These are phyloP conservation scores for Macrosoma leucophasiata DNA, from an alignment of 2,888 invertebrate genomes.

Conservation along the genomic window DNA sequence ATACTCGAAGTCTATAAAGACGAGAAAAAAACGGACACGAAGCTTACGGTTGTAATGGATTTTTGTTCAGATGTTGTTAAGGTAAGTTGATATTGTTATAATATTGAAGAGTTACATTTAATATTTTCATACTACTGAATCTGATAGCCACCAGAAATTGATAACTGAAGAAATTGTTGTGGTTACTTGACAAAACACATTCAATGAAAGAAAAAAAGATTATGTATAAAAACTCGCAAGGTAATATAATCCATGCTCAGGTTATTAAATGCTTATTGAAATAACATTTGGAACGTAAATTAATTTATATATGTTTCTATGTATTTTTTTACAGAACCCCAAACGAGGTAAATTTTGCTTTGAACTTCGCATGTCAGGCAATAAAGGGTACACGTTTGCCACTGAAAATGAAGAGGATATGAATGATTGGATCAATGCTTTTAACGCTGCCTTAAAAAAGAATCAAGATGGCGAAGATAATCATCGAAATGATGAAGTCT, in stretches of 20 bases:
- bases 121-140: too few species aligned
- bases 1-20: slow-evolving; percentile 95
- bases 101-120: too few species aligned
- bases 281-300: too few species aligned
- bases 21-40: slow-evolving; percentile 92
- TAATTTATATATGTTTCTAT: slow-evolving; percentile 1
- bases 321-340: slow-evolving; percentile 72
- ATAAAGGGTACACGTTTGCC: slow-evolving; percentile 90
- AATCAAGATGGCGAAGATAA: slow-evolving; percentile 53
- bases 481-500: slow-evolving; percentile 85
- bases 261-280: too few species aligned
- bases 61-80: slow-evolving; percentile 92
- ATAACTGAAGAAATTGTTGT: too few species aligned
- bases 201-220: too few species aligned
- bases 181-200: too few species aligned
- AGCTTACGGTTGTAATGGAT: slow-evolving; percentile 95
- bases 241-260: too few species aligned
- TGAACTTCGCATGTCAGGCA: slow-evolving; percentile 91
- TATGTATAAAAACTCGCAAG: too few species aligned
- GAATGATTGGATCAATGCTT: slow-evolving; percentile 88
- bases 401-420: slow-evolving; percentile 90
- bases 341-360: slow-evolving; percentile 91
- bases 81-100: too few species aligned
- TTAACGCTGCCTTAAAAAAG: slow-evolving; percentile 89
- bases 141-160: too few species aligned